A percentile compares a stretch with the other conserved stretches of the same genome.
Conservation (phyloP, 2,113 vertebrate species). For the Pedetes capensis region DNA sequence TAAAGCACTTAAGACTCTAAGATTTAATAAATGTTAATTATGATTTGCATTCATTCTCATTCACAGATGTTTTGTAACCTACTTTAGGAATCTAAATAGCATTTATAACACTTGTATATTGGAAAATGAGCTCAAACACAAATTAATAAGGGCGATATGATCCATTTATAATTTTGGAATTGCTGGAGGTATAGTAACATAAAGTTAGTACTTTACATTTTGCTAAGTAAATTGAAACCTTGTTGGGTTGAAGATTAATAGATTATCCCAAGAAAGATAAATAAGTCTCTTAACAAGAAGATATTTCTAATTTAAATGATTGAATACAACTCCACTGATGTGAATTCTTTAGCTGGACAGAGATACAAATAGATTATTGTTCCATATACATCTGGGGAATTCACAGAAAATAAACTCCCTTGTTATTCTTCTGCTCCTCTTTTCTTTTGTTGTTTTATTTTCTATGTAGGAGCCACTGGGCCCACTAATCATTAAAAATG, state of each 20-base stretch:
- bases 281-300: background rate
- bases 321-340: background rate
- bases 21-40: background rate
- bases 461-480: background rate
- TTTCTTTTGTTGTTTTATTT: background rate
- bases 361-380: background rate
- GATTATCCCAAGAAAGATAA: background rate
- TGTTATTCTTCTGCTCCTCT: background rate
- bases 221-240: background rate
- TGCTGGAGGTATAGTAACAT: background rate
- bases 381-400: background rate
- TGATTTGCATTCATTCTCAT: background rate
- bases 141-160: background rate
- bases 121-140: background rate
- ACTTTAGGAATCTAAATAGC: background rate
- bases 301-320: background rate
- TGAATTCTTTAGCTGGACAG: background rate
- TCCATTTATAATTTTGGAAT: background rate
- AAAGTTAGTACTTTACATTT: conserved; percentile 24
- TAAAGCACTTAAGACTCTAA: background rate
- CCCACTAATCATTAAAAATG: background rate
- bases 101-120: background rate
- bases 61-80: background rate
- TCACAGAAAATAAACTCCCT: background rate
- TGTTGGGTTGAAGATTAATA: background rate